Evolutionary conservation across 1,140 invertebrate genomes (phyloP).

Genomic region (Lepidotrigona ventralis): DNA sequence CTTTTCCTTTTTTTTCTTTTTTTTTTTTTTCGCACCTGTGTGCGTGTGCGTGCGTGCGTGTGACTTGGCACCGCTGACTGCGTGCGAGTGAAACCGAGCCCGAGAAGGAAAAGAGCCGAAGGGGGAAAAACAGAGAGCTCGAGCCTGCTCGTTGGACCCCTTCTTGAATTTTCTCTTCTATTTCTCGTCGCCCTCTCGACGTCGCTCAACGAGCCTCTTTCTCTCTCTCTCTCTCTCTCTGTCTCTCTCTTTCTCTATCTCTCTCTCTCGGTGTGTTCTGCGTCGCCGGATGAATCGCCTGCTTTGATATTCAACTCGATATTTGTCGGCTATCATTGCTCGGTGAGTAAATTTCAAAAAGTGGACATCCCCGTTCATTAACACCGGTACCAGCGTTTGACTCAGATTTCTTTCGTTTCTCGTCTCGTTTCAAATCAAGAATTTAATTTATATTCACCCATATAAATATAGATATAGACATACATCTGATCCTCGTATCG

Average conservation of each 20-base stretch:
- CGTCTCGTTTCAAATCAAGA: not conserved
- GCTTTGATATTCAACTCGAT: conserved; percentile 25
- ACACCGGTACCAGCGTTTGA: not conserved
- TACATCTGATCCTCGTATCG: not conserved
- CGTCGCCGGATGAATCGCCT: conserved; percentile 26
- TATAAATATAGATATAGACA: not conserved
- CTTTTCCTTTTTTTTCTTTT: not conserved
- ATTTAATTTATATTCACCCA: too few species aligned
- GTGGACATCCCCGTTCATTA: not conserved
- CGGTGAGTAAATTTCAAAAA: conserved; percentile 39
- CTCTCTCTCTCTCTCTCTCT: not conserved
- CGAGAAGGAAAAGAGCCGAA: not conserved
- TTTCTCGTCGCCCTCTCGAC: not conserved
- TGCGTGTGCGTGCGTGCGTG: not conserved
- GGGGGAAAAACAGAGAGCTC: not conserved
- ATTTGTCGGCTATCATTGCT: conserved; percentile 20
- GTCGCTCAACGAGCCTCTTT: not conserved
- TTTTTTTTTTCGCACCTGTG: conserved; percentile 25
- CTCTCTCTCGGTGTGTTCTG: not conserved
- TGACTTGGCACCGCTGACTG: not conserved
- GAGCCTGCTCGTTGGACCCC: not conserved
- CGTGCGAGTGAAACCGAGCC: not conserved
- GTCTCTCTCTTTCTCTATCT: too few species aligned
- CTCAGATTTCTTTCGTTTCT: too few species aligned
- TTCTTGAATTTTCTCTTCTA: not conserved